Base-by-base conservation (phyloP, 2,113 vertebrate genomes). In the Corydoras sp. region DNA sequence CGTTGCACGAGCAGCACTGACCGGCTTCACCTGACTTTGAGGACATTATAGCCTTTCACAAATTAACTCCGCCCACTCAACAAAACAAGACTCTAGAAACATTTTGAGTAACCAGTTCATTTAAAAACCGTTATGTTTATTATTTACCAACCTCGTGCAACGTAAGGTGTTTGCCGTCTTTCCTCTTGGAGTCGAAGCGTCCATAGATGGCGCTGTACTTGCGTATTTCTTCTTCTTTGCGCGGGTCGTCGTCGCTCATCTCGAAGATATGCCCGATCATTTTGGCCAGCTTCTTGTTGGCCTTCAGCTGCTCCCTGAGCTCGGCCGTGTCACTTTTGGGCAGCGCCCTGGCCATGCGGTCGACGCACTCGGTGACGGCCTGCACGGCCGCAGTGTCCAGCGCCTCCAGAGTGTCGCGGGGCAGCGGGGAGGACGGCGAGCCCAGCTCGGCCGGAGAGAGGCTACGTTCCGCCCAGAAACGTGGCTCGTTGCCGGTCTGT, bases 131-230 rank as follows among this genome's bases (percentile, higher is more conserved):
- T 9, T 56, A 31, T n/a, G 8, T 30, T 31, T 54, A 66, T 10
- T 14, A 9, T 9, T 6, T 0, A 50, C 56, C 0, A 11, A 99
- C 97, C 93, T 99, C 97, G 0, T 98, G 96, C 63, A 98, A 92
- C 0, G 97, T 99, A 75, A 99, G 92, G 79, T 97, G 97, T 54
- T 98, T 98, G 59, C 96, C 96, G 31, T 99, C 97, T 80, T 98
- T 92, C 71, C 97, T 90, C 89, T 98, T 98, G 0, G 97, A 99
- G 88, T 99, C 97, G 64, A 99, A 99, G 32, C 97, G 90, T 49
- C 97, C 97, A 31, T 99, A 99, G 84, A 99, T 99, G 83, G 97
- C 97, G 78, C 97, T 99, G 86, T 96, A 99, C 79, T 99, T 99
- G 14, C 97, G 90, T 58, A 99, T 94, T 82, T 98, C 95, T 76